Conservation (phyloP, 2,797 vertebrate genomes). For the Enteromius mattozi region DNA sequence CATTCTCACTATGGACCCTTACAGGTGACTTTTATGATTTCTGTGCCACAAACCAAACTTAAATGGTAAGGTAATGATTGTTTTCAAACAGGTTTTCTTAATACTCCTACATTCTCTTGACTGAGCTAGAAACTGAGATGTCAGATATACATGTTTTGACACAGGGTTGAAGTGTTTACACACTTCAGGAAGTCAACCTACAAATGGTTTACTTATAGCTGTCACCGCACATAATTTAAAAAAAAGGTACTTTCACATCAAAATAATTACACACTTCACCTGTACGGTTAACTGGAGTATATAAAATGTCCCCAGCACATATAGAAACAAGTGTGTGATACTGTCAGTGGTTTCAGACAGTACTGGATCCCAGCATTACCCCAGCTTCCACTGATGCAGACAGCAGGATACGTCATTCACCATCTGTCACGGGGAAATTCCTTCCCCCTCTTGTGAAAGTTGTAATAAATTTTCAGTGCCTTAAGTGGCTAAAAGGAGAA, state of each 20-base stretch:
- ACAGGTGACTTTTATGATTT: neutral
- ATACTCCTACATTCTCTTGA: neutral
- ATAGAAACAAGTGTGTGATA: neutral
- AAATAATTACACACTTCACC: neutral
- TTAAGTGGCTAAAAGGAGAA: conserved; percentile 23
- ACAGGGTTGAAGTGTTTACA: neutral
- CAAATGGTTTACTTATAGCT: neutral
- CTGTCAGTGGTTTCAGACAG: conserved; percentile 8
- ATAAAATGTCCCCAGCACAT: neutral
- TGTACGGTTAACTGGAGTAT: neutral
- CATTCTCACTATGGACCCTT: neutral
- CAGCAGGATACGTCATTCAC: conserved; percentile 46
- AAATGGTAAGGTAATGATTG: neutral
- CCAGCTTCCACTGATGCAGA: conserved; percentile 43
- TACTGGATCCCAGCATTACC: conserved; percentile 43
- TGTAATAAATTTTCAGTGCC: conserved; percentile 21
- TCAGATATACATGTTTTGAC: neutral
- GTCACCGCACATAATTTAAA: neutral
- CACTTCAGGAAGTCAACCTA: neutral
- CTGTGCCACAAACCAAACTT: neutral
- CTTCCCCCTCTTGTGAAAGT: conserved; percentile 41
- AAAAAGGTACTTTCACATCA: neutral
- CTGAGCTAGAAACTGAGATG: neutral
- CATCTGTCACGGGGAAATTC: conserved; percentile 62
- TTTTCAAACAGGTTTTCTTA: neutral